Percentiles rank a stretch among this genome's conserved stretches.
Evolutionary conservation across 2,113 vertebrate genomes (phyloP).

Genomic region (Calyptomena viridis): DNA sequence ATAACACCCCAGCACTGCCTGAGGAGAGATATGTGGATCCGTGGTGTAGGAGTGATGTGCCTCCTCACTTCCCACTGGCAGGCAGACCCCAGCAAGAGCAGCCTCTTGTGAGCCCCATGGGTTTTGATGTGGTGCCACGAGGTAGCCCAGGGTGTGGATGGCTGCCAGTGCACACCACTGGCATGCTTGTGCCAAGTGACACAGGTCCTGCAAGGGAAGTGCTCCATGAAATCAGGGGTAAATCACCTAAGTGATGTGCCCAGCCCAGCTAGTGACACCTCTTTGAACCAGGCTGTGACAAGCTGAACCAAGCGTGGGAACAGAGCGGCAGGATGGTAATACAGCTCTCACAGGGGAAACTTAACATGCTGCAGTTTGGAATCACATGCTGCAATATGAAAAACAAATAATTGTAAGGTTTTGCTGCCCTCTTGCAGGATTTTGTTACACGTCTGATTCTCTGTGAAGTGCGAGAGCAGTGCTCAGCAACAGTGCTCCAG

Average conservation of each 20-base stretch:
- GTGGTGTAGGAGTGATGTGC: fast-evolving
- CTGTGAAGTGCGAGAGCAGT: neutral
- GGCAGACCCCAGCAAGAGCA: neutral
- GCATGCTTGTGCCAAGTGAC: neutral
- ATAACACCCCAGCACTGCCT: neutral
- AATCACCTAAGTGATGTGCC: neutral
- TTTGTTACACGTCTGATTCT: neutral
- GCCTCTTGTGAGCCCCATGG: fast-evolving
- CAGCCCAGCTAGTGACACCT: neutral
- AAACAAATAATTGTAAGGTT: neutral
- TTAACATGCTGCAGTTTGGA: neutral
- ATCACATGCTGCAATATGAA: neutral
- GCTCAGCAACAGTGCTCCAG: neutral
- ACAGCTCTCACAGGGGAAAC: neutral
- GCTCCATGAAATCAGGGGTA: neutral
- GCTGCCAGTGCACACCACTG: fast-evolving
- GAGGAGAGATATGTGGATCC: neutral
- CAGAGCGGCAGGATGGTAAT: neutral
- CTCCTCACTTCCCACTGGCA: neutral
- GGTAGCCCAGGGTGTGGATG: fast-evolving
- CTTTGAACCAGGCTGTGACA: neutral
- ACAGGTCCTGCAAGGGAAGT: neutral
- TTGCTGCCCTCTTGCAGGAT: constrained; percentile 57
- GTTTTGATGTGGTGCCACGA: fast-evolving
- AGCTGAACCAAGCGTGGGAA: fast-evolving